Percentiles rank a stretch among this genome's conserved stretches.
Conservation (phyloP, 2,797 vertebrate species). For the Gambelia wislizenii region DNA sequence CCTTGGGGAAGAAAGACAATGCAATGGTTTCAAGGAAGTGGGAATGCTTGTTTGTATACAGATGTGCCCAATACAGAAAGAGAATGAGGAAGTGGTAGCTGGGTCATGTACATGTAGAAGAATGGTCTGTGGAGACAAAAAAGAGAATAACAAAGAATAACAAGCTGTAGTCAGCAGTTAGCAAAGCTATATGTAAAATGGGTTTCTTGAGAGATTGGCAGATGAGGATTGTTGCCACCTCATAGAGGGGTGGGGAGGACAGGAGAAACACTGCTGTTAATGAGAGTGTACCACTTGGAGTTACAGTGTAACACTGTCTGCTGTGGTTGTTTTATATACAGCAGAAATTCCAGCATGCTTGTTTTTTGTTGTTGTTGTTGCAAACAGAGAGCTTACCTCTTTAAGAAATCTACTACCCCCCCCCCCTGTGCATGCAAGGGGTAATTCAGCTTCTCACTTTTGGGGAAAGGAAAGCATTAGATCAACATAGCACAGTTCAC, state of each 20-base stretch:
- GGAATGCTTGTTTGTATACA: neutral
- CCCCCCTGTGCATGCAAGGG: neutral
- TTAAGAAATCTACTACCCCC: too few species aligned
- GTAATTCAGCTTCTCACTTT: too few species aligned
- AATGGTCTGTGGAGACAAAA: neutral
- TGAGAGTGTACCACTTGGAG: neutral
- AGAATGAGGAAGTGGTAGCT: neutral
- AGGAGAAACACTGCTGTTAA: neutral
- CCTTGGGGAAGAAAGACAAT: accelerated
- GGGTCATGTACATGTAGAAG: neutral
- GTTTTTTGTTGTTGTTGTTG: too few species aligned
- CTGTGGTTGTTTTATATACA: neutral
- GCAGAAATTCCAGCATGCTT: neutral
- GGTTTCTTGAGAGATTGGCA: neutral
- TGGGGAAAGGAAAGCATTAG: neutral
- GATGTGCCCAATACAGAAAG: neutral
- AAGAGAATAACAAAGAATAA: neutral
- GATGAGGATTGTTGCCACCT: neutral
- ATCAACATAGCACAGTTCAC: neutral
- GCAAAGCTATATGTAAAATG: neutral
- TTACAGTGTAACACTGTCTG: neutral
- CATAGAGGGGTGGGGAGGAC: neutral
- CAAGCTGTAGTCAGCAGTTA: neutral
- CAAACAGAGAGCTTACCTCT: too few species aligned
- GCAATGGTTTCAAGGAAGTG: neutral